Percentiles rank a stretch among this genome's conserved stretches.
These are phyloP conservation scores for Ophthalmolycus amberensis DNA, from an alignment of 2,113 vertebrate species.

Conservation along the genomic window DNA sequence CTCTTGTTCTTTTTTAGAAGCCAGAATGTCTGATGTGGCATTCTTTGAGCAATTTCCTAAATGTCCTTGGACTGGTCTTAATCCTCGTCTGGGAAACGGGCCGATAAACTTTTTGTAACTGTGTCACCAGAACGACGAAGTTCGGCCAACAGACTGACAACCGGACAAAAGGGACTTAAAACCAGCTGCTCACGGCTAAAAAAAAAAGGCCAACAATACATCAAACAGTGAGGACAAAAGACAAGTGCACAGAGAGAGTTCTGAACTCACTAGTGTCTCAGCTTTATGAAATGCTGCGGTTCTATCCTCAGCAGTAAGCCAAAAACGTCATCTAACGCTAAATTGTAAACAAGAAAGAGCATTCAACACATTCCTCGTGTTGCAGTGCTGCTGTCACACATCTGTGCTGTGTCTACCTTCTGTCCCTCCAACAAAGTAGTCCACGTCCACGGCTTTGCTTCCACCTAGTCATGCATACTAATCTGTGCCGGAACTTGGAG, in stretches of 20 bases:
- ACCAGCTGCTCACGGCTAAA: constrained; percentile 38
- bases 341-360: background rate
- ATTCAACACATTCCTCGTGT: constrained; percentile 3
- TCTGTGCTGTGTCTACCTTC: constrained; percentile 5
- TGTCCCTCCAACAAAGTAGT: background rate
- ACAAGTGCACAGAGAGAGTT: constrained; percentile 16
- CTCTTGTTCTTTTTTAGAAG: background rate
- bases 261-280: constrained; percentile 17
- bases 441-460: constrained; percentile 25
- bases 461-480: constrained; percentile 56
- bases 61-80: constrained; percentile 23
- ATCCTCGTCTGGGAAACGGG: constrained; percentile 37
- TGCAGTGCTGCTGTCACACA: constrained; percentile 13
- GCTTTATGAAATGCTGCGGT: background rate
- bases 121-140: constrained; percentile 18
- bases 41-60: background rate
- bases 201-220: constrained; percentile 38
- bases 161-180: constrained; percentile 36
- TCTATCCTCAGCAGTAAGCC: background rate
- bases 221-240: constrained; percentile 51
- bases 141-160: constrained; percentile 31
- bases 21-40: background rate
- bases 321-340: background rate
- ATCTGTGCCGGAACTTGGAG: constrained; percentile 52
- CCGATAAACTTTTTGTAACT: constrained; percentile 23